Evolutionary conservation across 2,888 invertebrate genomes (phyloP).

Genomic region (Xestia c-nigrum): DNA sequence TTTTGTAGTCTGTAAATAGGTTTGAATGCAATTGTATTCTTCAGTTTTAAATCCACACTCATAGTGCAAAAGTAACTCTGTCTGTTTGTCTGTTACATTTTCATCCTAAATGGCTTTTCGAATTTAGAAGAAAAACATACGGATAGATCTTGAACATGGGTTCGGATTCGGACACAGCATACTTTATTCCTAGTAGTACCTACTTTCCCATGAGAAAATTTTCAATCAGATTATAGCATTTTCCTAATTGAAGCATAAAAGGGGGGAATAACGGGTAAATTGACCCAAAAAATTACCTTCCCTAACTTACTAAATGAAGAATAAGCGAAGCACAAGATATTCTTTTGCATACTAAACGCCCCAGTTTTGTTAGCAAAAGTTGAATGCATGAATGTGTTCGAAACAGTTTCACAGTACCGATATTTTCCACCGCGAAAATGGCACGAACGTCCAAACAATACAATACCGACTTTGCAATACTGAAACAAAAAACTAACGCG

Average conservation of each 20-base stretch:
- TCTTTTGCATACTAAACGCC: neutral
- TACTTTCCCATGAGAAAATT: neutral
- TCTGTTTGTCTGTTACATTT: neutral
- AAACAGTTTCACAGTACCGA: conserved; percentile 17
- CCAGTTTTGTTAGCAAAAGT: neutral
- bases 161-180: neutral
- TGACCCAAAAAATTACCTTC: neutral
- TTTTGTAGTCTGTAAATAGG: neutral
- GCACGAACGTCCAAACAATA: conserved; percentile 38
- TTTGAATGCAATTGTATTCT: neutral
- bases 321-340: neutral
- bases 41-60: neutral
- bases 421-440: conserved; percentile 12
- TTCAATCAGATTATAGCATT: neutral
- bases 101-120: neutral
- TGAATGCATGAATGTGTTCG: neutral
- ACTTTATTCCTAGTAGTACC: neutral
- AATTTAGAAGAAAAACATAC: neutral
- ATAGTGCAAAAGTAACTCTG: no score
- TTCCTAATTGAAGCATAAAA: neutral
- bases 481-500: conserved; percentile 53
- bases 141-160: neutral
- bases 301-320: neutral
- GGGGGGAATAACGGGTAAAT: neutral
- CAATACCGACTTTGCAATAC: conserved; percentile 24